Percentiles rank a stretch among this genome's conserved stretches.
Conservation (phyloP, 1,140 invertebrate genomes). For the Polypedilum pembai region DNA sequence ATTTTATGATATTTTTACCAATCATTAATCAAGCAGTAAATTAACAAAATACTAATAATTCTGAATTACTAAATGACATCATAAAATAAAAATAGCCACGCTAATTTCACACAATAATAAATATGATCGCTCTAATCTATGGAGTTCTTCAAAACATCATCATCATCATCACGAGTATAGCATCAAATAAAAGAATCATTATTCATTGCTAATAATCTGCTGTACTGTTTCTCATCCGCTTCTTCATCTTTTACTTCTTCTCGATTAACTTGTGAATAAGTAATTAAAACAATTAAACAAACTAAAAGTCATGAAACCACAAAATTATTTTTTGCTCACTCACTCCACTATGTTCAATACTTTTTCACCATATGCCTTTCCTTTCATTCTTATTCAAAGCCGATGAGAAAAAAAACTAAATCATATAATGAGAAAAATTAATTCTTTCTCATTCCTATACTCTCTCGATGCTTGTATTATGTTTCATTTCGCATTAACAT, state of each 20-base stretch:
- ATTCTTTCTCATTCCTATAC: not conserved
- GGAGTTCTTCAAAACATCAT: not conserved
- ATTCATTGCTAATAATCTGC: not conserved
- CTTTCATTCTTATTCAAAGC: not conserved
- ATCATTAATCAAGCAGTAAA: too few species aligned
- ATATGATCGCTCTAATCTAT: too few species aligned
- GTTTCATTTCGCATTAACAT: conserved; percentile 25
- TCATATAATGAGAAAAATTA: not conserved
- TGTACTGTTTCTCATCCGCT: too few species aligned
- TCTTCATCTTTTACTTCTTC: not conserved
- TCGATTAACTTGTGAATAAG: conserved; percentile 10
- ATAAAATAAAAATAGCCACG: too few species aligned
- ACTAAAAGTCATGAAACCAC: conserved; percentile 17
- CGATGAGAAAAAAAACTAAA: not conserved
- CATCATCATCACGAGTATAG: not conserved
- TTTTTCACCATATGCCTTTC: not conserved
- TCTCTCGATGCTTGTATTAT: not conserved
- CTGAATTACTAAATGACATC: too few species aligned
- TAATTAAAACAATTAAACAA: conserved; percentile 15
- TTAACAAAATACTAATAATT: too few species aligned
- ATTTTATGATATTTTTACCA: too few species aligned
- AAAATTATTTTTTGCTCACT: not conserved
- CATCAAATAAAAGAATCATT: not conserved
- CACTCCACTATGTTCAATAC: not conserved
- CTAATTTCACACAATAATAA: too few species aligned